A percentile compares a stretch with the other conserved stretches of the same genome.
phyloP scores from a whole-genome alignment of 2,888 invertebrate genomes.

The Cyclophora albipunctata region DNA sequence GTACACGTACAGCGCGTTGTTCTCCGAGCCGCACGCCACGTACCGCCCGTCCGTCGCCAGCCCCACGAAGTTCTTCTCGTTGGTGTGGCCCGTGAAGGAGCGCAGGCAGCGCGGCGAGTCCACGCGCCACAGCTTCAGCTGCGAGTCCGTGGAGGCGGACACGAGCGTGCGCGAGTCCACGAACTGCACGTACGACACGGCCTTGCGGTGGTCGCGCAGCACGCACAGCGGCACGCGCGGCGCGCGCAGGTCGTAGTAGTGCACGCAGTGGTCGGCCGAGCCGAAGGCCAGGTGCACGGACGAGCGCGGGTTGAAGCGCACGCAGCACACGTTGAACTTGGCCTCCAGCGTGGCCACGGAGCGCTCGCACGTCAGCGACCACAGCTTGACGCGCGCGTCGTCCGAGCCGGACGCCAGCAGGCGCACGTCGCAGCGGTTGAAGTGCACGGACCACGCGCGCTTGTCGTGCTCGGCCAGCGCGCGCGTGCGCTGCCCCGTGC shows the following conservation, averaged over 20 bases:
- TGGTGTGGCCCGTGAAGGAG: constrained; percentile 92
- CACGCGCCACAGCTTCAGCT: constrained; percentile 85
- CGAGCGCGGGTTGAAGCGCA: constrained; percentile 80
- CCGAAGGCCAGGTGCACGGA: constrained; percentile 94
- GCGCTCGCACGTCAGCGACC: constrained; percentile 91
- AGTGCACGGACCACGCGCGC: constrained; percentile 96
- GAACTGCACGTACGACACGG: constrained; percentile 96
- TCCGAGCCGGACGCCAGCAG: constrained; percentile 94
- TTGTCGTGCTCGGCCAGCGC: constrained; percentile 91
- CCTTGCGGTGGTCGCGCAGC: constrained; percentile 93
- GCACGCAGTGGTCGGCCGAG: constrained; percentile 97
- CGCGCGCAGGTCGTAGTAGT: constrained; percentile 94
- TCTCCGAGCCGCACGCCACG: constrained; percentile 95
- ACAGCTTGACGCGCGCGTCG: constrained; percentile 93
- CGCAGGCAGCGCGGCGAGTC: constrained; percentile 85
- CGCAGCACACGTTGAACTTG: constrained; percentile 96
- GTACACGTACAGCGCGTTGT: constrained; percentile 93
- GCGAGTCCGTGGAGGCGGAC: constrained; percentile 83
- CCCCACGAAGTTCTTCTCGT: constrained; percentile 97
- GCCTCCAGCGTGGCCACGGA: constrained; percentile 90
- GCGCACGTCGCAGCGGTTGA: constrained; percentile 92
- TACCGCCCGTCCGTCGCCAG: constrained; percentile 91
- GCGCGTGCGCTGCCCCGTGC: constrained; percentile 82
- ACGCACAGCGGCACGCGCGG: constrained; percentile 86
- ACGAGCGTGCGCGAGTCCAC: constrained; percentile 89